These are phyloP conservation scores for Carposina sasakii DNA, from an alignment of 1,140 invertebrate genomes.

Conservation along the genomic window DNA sequence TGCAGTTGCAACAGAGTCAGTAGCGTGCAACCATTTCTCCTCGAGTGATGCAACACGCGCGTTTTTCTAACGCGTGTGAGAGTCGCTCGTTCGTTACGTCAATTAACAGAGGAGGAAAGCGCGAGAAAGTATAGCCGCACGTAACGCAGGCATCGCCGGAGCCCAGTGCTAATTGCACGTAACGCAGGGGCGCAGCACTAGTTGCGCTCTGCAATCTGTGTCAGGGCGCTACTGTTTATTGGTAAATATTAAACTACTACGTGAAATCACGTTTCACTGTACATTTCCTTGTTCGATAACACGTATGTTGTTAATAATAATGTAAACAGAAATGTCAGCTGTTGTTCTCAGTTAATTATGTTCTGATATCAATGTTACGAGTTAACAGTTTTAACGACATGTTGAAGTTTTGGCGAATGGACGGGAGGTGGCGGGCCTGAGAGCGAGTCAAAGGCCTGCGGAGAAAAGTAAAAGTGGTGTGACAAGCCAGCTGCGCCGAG, in stretches of 20 bases:
- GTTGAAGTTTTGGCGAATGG: too few species aligned
- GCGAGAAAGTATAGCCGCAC: conserved; percentile 60
- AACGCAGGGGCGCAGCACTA: neutral
- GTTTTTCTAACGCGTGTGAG: conserved; percentile 63
- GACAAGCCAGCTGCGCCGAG: conserved; percentile 41
- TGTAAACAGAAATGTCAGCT: too few species aligned
- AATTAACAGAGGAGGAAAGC: conserved; percentile 65
- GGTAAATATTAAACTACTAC: conserved; percentile 51
- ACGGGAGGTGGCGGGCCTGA: too few species aligned
- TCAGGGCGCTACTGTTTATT: conserved; percentile 60
- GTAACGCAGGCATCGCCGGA: conserved; percentile 41
- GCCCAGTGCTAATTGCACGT: conserved; percentile 18
- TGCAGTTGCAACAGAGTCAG: conserved; percentile 56
- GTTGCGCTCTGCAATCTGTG: conserved; percentile 34
- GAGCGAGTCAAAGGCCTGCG: too few species aligned
- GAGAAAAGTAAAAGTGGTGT: conserved; percentile 66
- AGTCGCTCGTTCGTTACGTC: conserved; percentile 66
- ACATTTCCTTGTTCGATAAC: conserved; percentile 20
- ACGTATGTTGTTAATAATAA: conserved; percentile 14
- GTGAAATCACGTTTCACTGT: conserved; percentile 30
- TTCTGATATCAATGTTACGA: too few species aligned
- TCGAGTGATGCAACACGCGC: conserved; percentile 61
- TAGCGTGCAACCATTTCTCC: conserved; percentile 64
- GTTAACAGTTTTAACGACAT: too few species aligned
- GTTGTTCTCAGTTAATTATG: too few species aligned